Evolutionary conservation across 2,113 vertebrate genomes (phyloP), one percentile per base, ranked within the genome.

Genomic region (Paedocypris sp.): DNA sequence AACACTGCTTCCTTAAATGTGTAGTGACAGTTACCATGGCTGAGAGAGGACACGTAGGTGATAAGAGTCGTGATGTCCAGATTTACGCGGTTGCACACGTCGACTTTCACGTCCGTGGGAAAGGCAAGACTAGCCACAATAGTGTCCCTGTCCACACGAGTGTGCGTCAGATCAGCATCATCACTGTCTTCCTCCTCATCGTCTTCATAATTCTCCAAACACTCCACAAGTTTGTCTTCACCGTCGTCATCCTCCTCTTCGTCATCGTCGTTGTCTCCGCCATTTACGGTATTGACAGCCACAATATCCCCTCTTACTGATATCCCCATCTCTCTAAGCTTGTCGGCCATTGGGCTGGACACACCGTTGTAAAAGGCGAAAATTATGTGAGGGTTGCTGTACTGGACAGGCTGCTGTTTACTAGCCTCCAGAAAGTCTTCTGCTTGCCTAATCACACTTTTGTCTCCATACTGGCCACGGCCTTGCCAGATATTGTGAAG

Each of bases 401-500:
- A 97, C 48, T 94, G 89, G 49, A 99, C 87, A 0, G 89, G 91
- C 63, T 94, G 93, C 76, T 98, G 93, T 16, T 3, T 60, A 71
- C 92, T 94, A 2, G 94, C 95, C 70, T 79, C 82, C 32, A 96
- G 79, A 66, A 93, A 99, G 73, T 93, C 91, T 68, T 90, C 85
- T 0, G 93, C 95, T 74, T 99, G 95, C 9, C 87, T 77, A 16
- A 93, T 80, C 49, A 96, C 41, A 9, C 91, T 95, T 69, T 91
- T 93, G 79, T 95, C 91, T 0, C 95, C 93, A 45, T 95, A 98
- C 47, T 96, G 94, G n/a, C 93, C 93, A 29, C 91, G 83, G 15
- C 95, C 95, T 62, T 92, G 82, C 94, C 93, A 98, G 75, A 99
- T 96, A 70, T 92, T 97, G 75, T 99, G 95, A 25, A 98, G 76